phyloP scores from a whole-genome alignment of 53 echinoderm and acorn worm species.

The Mesocentrotus franciscanus region DNA sequence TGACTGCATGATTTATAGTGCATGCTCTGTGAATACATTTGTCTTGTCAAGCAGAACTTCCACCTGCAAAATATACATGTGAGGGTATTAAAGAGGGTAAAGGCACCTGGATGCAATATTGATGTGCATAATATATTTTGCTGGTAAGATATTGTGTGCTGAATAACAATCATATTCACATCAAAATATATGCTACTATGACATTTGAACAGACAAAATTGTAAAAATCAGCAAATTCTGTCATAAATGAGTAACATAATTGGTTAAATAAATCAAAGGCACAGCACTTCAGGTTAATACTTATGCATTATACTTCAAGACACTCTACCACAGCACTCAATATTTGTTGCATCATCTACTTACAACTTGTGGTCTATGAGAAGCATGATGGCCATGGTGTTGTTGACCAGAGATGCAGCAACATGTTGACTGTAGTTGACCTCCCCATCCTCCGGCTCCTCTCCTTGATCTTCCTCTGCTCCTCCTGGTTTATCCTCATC shows the following conservation, averaged over 20 bases:
- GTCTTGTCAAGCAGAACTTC: too few species aligned
- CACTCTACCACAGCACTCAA: conserved; percentile 20
- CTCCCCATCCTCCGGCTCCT: background rate
- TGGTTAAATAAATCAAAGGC: background rate
- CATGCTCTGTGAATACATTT: too few species aligned
- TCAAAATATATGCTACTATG: background rate
- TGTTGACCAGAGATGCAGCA: conserved; percentile 61
- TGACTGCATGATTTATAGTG: too few species aligned
- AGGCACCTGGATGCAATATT: background rate
- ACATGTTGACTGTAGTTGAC: conserved; percentile 59
- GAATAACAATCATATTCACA: background rate
- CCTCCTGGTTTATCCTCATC: background rate
- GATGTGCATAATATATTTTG: background rate
- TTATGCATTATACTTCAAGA: background rate
- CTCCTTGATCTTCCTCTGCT: background rate
- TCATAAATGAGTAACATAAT: background rate
- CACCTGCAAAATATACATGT: too few species aligned
- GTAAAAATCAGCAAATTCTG: background rate
- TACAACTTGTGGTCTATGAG: conserved; percentile 61
- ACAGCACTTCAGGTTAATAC: background rate
- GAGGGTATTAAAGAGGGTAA: background rate
- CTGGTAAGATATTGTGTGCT: background rate
- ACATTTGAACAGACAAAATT: background rate
- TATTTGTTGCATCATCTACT: conserved; percentile 23
- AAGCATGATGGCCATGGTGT: conserved; percentile 60